Evolutionary conservation across 2,888 invertebrate genomes (phyloP).

Genomic region (Ligdia adustata): DNA sequence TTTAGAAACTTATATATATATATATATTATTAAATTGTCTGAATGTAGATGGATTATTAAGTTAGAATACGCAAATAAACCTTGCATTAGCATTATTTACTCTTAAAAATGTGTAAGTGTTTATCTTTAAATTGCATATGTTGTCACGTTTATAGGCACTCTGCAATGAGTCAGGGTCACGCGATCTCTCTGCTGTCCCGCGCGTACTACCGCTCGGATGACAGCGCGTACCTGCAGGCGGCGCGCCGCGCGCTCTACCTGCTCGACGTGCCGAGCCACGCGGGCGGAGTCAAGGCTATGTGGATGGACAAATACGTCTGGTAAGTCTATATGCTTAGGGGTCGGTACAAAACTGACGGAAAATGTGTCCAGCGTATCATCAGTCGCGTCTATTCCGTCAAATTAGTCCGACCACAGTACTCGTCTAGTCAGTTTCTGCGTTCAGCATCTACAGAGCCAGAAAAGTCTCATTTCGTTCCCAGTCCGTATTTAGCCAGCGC

Average conservation of each 20-base stretch:
- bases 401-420: conserved; percentile 11
- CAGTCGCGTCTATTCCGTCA: conserved; percentile 17
- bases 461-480: too few relatives aligned
- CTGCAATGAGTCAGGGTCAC: conserved; percentile 99
- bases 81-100: too few relatives aligned
- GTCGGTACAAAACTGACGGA: conserved; percentile 19
- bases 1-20: too few relatives aligned
- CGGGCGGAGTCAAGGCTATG: conserved; percentile 92
- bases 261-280: conserved; percentile 88
- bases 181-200: conserved; percentile 96
- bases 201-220: conserved; percentile 93
- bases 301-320: conserved; percentile 95
- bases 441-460: conserved; percentile 20
- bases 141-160: conserved; percentile 88
- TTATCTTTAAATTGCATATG: too few relatives aligned
- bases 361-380: conserved; percentile 23
- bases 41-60: too few relatives aligned
- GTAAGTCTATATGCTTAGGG: too few relatives aligned
- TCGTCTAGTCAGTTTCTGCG: conserved; percentile 24
- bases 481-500: too few relatives aligned
- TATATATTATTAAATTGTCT: too few relatives aligned
- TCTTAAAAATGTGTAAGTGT: too few relatives aligned
- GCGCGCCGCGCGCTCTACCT: conserved; percentile 92
- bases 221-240: conserved; percentile 90
- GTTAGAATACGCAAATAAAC: too few relatives aligned